phyloP scores from a whole-genome alignment of 2,797 vertebrate species.

The Heterohyrax brucei region DNA sequence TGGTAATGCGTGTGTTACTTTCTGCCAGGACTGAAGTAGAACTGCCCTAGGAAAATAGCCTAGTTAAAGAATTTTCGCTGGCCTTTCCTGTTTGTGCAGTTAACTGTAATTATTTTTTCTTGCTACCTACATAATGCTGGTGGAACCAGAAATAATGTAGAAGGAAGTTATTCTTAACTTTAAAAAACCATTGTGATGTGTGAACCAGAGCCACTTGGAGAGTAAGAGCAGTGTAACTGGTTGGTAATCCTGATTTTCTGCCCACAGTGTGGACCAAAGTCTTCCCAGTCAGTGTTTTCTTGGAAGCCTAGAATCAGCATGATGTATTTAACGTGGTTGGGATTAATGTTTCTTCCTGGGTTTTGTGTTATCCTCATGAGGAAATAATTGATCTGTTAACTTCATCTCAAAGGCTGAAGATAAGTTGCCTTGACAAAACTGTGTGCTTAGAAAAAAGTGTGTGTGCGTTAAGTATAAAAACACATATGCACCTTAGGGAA shows the following conservation, averaged over 20 bases:
- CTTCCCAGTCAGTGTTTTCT: not conserved
- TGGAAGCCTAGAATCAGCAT: not conserved
- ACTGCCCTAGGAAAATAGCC: not conserved
- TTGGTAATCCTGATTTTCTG: not conserved
- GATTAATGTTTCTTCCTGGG: not conserved
- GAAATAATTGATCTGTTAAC: not conserved
- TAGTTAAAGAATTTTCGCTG: not conserved
- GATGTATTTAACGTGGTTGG: not conserved
- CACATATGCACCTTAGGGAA: not conserved
- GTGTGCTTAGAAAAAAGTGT: not conserved
- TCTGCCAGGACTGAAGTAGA: not conserved
- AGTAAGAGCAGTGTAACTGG: not conserved
- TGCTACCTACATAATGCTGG: not conserved
- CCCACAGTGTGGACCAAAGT: no score
- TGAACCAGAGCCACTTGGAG: not conserved
- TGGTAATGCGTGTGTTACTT: not conserved
- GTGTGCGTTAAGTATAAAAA: not conserved
- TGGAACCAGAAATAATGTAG: not conserved
- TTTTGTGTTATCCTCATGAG: not conserved
- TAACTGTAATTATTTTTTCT: not conserved
- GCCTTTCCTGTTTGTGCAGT: not conserved
- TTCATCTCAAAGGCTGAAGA: not conserved
- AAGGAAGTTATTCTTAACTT: conserved; percentile 16
- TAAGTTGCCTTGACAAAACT: conserved; percentile 11
- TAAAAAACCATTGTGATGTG: not conserved